Base-by-base conservation (phyloP, 2,797 vertebrate species). In the Lepilemur ruficaudatus region DNA sequence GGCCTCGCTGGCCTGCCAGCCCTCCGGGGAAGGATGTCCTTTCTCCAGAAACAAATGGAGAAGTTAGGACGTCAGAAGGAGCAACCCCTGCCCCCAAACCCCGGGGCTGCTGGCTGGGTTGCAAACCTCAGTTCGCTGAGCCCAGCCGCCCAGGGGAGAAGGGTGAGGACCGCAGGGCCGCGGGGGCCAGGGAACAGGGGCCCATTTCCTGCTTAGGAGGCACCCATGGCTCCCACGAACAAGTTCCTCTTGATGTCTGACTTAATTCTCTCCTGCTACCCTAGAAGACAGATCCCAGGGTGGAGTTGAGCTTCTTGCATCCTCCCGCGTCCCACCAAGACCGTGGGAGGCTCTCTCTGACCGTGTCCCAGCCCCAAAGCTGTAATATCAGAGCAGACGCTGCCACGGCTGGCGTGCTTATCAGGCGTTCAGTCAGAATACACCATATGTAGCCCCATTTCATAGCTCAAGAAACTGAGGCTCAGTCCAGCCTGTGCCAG, bases 141-240 rank as follows among this genome's bases (percentile, higher is more conserved):
- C 15, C 38, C 82, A 69, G 22, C 0, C 20, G 23, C 5, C 30
- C 38, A 7, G 30, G 61, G 13, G 67, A 57, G 28, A 57, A 43
- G 41, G 18, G n/a, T 41, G 55, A 22, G 55, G 61, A 5, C 2
- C 12, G 6, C 55, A 17, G 20, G 28, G 35, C 18, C 28, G 0
- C 3, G 10, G 7, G 7, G 35, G 8, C 2, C 4, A 15, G 70
- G 69, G n/a, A 14, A 20, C 2, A 0, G n/a, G 38, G 52, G 30
- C 32, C 82, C 84, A 52, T 30, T 90, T 69, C 65, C 52, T 30
- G 81, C 32, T 52, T n/a, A 6, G 17, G 12, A 63, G 48, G 18
- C 46, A 1, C 14, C 32, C 30, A 0, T 28, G 65, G 48, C 43
- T 90, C 38, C 87, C 61, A 14, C 22, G 35, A 30, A 30, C 12